These are phyloP conservation scores for Lithodes maja DNA, from an alignment of 2,888 invertebrate genomes.

Conservation along the genomic window DNA sequence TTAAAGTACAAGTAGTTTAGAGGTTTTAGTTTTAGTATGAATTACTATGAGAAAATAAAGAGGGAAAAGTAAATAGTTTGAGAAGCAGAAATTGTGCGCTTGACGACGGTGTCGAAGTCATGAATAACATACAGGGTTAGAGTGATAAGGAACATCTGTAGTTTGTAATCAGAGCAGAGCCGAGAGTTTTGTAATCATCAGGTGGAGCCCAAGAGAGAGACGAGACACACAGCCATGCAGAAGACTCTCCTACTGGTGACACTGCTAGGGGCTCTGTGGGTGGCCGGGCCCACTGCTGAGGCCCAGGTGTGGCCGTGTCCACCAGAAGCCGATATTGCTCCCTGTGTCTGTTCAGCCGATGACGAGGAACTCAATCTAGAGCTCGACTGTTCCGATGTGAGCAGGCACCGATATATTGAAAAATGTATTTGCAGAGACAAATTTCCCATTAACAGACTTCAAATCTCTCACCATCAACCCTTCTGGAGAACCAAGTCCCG, in stretches of 20 bases:
- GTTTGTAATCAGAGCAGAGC: too few relatives aligned
- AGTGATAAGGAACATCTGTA: too few relatives aligned
- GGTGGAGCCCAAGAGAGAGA: too few relatives aligned
- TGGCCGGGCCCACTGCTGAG: background rate
- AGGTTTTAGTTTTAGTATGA: too few relatives aligned
- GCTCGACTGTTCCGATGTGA: conserved; percentile 20
- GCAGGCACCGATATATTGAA: background rate
- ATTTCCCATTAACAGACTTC: conserved; percentile 8
- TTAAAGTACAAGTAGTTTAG: too few relatives aligned
- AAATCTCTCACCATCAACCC: background rate
- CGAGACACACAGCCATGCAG: background rate
- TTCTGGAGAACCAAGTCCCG: background rate
- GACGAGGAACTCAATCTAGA: background rate
- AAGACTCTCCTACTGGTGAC: background rate
- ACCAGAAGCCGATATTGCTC: background rate
- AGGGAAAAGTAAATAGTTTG: too few relatives aligned
- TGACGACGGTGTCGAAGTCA: too few relatives aligned
- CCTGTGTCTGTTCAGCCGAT: conserved; percentile 13
- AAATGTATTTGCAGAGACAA: conserved; percentile 2
- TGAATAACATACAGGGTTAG: too few relatives aligned
- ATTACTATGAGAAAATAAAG: too few relatives aligned
- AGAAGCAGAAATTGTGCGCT: too few relatives aligned
- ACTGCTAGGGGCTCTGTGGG: background rate
- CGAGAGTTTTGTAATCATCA: too few relatives aligned
- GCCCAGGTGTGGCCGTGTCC: conserved; percentile 27